Base-by-base conservation (phyloP, 2,797 vertebrate genomes). In the Rhyacichthys aspro region DNA sequence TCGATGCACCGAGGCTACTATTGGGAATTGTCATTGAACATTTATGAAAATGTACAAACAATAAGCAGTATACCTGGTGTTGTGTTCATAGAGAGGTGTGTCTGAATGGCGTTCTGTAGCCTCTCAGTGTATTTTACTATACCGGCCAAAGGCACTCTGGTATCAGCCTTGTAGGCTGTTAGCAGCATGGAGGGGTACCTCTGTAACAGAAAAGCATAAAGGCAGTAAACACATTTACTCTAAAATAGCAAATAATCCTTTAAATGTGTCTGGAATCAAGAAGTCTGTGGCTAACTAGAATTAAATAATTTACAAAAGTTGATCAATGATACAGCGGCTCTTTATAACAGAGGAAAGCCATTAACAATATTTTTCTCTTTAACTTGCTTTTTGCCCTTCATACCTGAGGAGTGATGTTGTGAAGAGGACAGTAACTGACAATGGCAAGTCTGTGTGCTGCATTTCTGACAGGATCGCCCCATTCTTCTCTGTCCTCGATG, bases 341-440 rank as follows among this genome's bases (percentile, higher is more conserved):
- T n/a, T n/a, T n/a, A n/a, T n/a, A n/a, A n/a, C n/a, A n/a, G n/a
- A n/a, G n/a, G n/a, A n/a, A n/a, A n/a, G n/a, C n/a, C n/a, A n/a
- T n/a, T n/a, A n/a, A n/a, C n/a, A 3, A 38, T 1, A 28, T 33
- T 12, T 9, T 16, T n/a, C 9, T 1, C 14, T 37, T 34, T 9
- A 8, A 37, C n/a, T 4, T 11, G 1, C 1, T 0, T 34, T 5
- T 36, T 55, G 0, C 16, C 33, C 9, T 65, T 8, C 32, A 17
- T 92, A 98, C 98, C 96, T 99, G 96, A 83, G 95, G 87, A 49
- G 86, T 94, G 67, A 99, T 96, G 86, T 99, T 99, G 78, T 94
- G 88, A 78, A 91, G 93, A 11, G 98, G 96, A 80, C 96, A 99
- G 81, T 98, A 99, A 65, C 89, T 94, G 72, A 92, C 88, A 77